phyloP scores from a whole-genome alignment of 2,113 vertebrate species.

The Pyrgilauda ruficollis region DNA sequence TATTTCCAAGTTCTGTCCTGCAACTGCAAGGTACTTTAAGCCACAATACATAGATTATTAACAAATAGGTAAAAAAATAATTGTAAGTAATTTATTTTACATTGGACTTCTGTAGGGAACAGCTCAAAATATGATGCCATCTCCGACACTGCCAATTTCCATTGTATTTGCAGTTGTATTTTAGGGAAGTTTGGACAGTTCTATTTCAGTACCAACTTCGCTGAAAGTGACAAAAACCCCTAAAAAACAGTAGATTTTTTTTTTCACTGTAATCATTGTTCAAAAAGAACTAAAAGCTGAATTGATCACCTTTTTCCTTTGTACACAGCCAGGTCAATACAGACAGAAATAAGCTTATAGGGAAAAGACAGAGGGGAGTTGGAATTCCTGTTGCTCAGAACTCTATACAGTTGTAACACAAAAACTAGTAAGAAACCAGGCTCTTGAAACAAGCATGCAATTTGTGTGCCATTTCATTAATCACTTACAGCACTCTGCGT shows the following conservation, averaged over 20 bases:
- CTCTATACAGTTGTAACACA: background rate
- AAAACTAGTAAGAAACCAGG: background rate
- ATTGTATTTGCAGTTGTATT: background rate
- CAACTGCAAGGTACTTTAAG: background rate
- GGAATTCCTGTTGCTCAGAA: background rate
- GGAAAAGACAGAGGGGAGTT: background rate
- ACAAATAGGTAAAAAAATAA: background rate
- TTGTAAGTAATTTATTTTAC: background rate
- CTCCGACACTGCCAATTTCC: background rate
- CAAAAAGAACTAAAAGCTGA: background rate
- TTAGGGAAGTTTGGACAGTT: background rate
- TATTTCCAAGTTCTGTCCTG: background rate
- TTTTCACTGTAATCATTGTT: background rate
- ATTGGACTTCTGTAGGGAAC: background rate
- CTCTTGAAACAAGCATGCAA: background rate
- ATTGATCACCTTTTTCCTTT: background rate
- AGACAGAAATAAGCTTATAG: background rate
- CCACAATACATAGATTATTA: background rate
- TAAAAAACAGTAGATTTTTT: background rate
- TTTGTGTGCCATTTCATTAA: background rate
- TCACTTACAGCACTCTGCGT: background rate
- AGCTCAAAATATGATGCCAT: background rate
- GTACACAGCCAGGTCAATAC: background rate
- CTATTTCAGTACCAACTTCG: background rate
- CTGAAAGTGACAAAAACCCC: background rate